Evolutionary conservation across 1,140 invertebrate genomes (phyloP), one percentile per base, ranked within the genome.

Genomic region (Danaus melanippus): DNA sequence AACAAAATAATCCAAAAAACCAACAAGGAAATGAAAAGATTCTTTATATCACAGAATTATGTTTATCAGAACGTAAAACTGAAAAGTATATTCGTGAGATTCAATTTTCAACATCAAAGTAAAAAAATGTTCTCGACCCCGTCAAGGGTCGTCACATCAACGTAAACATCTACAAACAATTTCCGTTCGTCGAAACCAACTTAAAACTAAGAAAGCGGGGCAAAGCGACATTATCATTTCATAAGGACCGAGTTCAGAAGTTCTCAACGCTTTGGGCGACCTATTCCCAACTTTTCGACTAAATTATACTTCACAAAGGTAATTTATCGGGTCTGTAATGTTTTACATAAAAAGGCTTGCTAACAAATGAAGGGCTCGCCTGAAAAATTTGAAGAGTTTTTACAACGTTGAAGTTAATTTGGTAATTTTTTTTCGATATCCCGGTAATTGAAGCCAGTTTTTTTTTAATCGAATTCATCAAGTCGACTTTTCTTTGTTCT

Each of bases 251-350:
- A 57, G 49, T 57, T 50, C 10, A 11, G 12, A 57, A 57, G 43
- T 51, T 50, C 21, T 7, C 45, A 57, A 15, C 11, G 55, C 55
- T 50, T 40, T 17, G 43, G 49, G 49, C 55, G 15, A 51, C 17
- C 11, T 41, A 43, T 57, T 57, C 44, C 12, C 17, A 51, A 57
- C 39, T 57, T 44, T 42, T 43, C 42, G 42, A 57, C 49, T 57
- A 57, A 57, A 57, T 57, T 54, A 54, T 44, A 56, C 51, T 47
- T 59, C 57, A 57, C 63, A 53, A 56, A 65, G 63, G 63, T 64
- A 65, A 62, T 58, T 65, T 65, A 65, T 65, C 56, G 59, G 52
- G 32, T 40, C 46, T 42, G 32, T 53, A 60, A 60, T 54, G 21
- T 55, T 51, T 10, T 50, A 50, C 50, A 55, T 53, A 58, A 58